Evolutionary conservation across 2,797 vertebrate genomes (phyloP).

Genomic region (Artibeus lituratus): DNA sequence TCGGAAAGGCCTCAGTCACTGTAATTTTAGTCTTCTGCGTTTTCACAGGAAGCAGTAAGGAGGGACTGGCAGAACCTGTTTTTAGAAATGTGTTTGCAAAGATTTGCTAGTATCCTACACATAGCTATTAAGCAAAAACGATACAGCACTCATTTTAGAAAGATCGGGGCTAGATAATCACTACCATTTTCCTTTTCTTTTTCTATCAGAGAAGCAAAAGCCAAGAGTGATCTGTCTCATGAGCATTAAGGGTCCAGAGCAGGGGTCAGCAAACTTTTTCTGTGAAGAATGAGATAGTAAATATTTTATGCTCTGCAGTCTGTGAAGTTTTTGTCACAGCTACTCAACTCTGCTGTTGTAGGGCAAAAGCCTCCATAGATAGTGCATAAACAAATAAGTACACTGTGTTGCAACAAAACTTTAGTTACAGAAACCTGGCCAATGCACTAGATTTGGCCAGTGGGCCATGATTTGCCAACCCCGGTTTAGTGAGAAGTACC

Average conservation of each 20-base stretch:
- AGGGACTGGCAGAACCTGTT: neutral
- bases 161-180: neutral
- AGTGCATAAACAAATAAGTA: accelerated
- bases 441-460: neutral
- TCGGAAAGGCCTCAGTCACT: neutral
- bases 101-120: neutral
- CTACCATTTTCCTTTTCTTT: neutral
- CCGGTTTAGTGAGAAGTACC: neutral
- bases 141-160: neutral
- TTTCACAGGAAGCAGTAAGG: neutral
- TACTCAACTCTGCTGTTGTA: neutral
- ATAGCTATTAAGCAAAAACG: constrained; percentile 3
- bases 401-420: neutral
- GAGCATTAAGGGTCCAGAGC: neutral
- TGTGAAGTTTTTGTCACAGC: neutral
- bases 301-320: neutral
- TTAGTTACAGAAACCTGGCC: neutral
- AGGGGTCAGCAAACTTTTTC: neutral
- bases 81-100: constrained; percentile 8
- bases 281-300: neutral
- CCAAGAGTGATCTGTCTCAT: neutral
- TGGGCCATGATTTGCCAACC: neutral
- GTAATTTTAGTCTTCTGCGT: neutral
- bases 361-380: neutral
- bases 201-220: neutral